Evolutionary conservation across 2,797 vertebrate species (phyloP), one percentile per base, ranked within the genome.

Genomic region (Lepus townsendii): DNA sequence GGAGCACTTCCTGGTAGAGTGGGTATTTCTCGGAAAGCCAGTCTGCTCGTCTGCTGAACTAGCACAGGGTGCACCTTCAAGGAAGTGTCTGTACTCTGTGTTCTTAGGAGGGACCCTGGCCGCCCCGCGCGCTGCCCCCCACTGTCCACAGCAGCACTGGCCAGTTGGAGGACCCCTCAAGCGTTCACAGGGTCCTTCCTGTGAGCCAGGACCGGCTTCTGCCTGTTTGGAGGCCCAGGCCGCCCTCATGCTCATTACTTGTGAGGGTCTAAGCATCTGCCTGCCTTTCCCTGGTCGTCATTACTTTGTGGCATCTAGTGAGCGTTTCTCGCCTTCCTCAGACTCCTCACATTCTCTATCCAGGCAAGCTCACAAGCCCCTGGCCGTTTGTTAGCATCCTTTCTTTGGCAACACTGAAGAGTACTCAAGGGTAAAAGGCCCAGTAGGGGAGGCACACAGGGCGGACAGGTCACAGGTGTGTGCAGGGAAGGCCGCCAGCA

Each of bases 371-470:
- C 47, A 42, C n/a, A 11, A 2, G 42, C 26, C 17, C 27, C 35
- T 57, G n/a, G 11, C n/a, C 63, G 19, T 68, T 73, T 86, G 10
- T 78, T 82, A 65, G 35, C 30, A 30, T 30, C 24, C 3, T 65
- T 54, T 27, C 69, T 68, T 65, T 11, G n/a, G 11, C 77, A 35
- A 27, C 2, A 82, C 32, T 80, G 78, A 66, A n/a, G 62, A 62
- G 30, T 12, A 17, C 27, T 88, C 7, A 7, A 11, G 52, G 38
- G 3, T 73, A 38, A 63, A 57, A 88, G 54, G 5, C 42, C 7
- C 50, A 3, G 1, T 42, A 5, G 20, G 10, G 32, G 22, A 30
- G 14, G 4, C 60, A 47, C 1, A 2, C 1, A 0, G 50, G 32
- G 30, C 57, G 7, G n/a, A 35, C 30, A 14, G 16, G 20, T 76